Evolutionary conservation across 30 jellyfish, hydroid and myxozoan genomes (phyloP), one percentile per base, ranked within the genome.

Genomic region (Aurelia sp.): DNA sequence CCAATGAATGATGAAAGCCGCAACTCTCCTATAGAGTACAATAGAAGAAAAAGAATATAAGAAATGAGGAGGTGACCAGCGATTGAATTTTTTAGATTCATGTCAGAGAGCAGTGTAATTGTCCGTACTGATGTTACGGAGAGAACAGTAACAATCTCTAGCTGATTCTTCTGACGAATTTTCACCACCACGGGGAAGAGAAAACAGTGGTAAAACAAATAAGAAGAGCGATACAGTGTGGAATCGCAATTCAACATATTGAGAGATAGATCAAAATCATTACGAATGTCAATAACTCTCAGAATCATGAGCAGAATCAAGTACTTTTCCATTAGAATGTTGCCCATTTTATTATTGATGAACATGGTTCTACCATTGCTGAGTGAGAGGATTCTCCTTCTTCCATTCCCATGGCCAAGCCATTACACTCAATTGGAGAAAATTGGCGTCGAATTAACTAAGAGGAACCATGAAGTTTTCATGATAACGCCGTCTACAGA

Each of bases 401-500:
- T 89, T 72, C 97, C 97, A 17, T 89, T 80, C 48, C 92, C 91
- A 2, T 89, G 97, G 97, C 91, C 91, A 33, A 89, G 97, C 47
- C 97, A 89, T 75, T 77, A 77, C 70, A 51, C 50, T 3, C 81
- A 64, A 58, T 74, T 89, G 27, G 97, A 72, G 78, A 89, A 66
- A 52, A 73, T 89, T 51, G 92, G 92, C 51, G 72, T 18, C 13
- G 92, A 81, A 40, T 73, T 89, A 11, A 30, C 22, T 31, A 63
- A 64, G 27, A 76, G 90, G 30, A 75, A 83, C 10, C 97, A 89
- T 76, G 82, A 71, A 16, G 97, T 80, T 0, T 44, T 51, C 51
- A 78, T 89, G 66, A 55, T 81, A 47, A 80, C 59, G 47, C 81
- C 91, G 15, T 71, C 92, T 21, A 77, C 92, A 6, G 92, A 80